phyloP scores from a whole-genome alignment of 2,797 vertebrate species.

The Myotis vivesi region DNA sequence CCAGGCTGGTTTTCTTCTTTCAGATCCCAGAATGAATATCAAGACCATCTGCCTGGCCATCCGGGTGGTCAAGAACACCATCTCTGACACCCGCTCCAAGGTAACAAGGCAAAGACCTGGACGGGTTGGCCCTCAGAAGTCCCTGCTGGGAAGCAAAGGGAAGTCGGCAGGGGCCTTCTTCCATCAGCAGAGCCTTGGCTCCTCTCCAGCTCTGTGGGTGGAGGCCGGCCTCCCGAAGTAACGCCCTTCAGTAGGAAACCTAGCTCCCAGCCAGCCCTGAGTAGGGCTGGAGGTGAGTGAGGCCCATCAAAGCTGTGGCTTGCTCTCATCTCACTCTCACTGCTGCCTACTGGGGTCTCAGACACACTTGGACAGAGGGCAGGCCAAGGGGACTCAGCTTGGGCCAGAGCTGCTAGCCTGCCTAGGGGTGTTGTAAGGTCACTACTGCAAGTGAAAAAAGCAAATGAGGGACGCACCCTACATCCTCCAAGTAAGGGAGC shows the following conservation, averaged over 20 bases:
- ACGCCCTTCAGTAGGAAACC: neutral
- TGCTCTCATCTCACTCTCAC: accelerated
- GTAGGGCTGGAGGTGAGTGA: neutral
- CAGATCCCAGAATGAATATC: constrained; percentile 68
- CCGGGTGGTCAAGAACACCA: constrained; percentile 64
- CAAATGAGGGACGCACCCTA: neutral
- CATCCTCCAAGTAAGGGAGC: no score
- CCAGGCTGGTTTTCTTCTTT: neutral
- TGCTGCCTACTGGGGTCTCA: neutral
- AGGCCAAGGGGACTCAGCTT: accelerated
- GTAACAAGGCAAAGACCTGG: neutral
- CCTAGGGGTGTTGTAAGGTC: neutral
- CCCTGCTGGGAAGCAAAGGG: neutral
- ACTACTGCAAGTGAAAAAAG: neutral
- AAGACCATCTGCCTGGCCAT: constrained; percentile 70
- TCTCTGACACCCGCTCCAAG: constrained; percentile 69
- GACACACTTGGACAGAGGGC: neutral
- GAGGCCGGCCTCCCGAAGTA: neutral
- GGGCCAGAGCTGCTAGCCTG: accelerated
- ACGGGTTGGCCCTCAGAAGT: accelerated
- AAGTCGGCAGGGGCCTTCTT: accelerated
- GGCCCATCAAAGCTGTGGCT: accelerated
- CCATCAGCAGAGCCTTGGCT: neutral
- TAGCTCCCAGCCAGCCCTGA: neutral
- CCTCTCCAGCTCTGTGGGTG: neutral